These are phyloP conservation scores for Pseudotriccus pelzelni DNA, from an alignment of 2,797 vertebrate species.

Conservation along the genomic window DNA sequence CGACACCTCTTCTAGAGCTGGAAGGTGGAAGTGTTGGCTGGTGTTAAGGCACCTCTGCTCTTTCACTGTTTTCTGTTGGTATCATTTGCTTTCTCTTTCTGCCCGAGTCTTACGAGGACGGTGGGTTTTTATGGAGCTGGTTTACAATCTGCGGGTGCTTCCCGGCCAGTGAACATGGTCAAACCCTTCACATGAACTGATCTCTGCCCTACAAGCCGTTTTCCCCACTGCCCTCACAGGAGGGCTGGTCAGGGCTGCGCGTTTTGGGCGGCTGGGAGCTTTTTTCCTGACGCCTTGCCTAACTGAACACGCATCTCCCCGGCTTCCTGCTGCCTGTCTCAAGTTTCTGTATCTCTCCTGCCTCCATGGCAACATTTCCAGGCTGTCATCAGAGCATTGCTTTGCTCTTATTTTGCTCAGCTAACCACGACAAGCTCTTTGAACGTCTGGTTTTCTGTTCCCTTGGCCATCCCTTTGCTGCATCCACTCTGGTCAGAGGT, in stretches of 20 bases:
- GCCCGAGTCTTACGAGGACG: not conserved
- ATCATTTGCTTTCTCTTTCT: not conserved
- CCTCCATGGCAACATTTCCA: conserved; percentile 39
- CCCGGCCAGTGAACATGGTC: not conserved
- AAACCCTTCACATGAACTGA: not conserved
- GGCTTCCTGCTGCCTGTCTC: not conserved
- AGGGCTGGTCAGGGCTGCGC: not conserved
- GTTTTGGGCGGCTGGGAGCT: not conserved
- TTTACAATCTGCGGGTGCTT: not conserved
- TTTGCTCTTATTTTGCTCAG: conserved; percentile 27
- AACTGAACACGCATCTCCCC: not conserved
- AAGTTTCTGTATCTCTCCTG: conserved; percentile 15
- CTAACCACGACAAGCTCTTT: conserved; percentile 12
- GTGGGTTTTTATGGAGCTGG: not conserved
- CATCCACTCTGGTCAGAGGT: not conserved
- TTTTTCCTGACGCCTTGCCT: not conserved
- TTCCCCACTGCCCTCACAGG: not conserved
- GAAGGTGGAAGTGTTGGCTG: not conserved
- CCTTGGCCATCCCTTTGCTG: not conserved
- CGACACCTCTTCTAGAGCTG: not conserved
- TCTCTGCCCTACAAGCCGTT: not conserved
- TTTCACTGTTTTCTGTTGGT: not conserved
- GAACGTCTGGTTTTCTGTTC: not conserved
- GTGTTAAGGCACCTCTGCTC: not conserved
- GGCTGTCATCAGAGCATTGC: not conserved